Evolutionary conservation across 2,797 vertebrate genomes (phyloP).

Genomic region (Sebastes elongatus): DNA sequence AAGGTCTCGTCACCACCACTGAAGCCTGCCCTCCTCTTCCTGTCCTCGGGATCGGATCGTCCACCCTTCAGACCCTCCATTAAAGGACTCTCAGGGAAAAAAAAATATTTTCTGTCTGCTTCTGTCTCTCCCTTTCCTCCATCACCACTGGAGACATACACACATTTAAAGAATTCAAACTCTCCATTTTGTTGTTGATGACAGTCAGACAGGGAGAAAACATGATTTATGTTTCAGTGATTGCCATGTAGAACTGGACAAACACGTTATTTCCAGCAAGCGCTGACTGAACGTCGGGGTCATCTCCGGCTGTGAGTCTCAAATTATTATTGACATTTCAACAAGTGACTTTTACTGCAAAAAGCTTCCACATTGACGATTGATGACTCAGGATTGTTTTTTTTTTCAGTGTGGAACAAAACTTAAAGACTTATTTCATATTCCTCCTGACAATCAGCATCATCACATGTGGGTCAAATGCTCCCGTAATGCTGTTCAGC

Average conservation of each 20-base stretch:
- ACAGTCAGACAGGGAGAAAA: background rate
- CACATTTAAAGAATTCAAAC: constrained; percentile 2
- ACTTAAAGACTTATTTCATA: background rate
- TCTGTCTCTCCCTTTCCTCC: background rate
- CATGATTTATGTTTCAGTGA: background rate
- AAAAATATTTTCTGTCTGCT: background rate
- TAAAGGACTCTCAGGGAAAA: constrained; percentile 12
- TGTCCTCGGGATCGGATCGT: background rate
- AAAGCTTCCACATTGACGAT: background rate
- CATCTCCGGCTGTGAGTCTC: background rate
- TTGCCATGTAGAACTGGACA: background rate
- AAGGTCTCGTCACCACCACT: background rate
- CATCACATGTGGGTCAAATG: constrained; percentile 2
- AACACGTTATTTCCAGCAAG: background rate
- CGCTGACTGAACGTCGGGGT: background rate
- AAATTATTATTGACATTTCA: constrained; percentile 40
- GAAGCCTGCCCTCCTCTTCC: background rate
- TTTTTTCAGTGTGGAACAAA: background rate
- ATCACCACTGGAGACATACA: background rate
- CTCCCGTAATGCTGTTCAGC: background rate
- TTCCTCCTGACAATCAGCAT: background rate
- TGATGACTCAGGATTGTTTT: background rate
- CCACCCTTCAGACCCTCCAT: constrained; percentile 4
- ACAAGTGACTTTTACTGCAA: background rate
- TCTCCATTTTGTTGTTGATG: background rate